These are phyloP conservation scores for Junonia oenone DNA, from an alignment of 2,888 invertebrate genomes.

Conservation along the genomic window DNA sequence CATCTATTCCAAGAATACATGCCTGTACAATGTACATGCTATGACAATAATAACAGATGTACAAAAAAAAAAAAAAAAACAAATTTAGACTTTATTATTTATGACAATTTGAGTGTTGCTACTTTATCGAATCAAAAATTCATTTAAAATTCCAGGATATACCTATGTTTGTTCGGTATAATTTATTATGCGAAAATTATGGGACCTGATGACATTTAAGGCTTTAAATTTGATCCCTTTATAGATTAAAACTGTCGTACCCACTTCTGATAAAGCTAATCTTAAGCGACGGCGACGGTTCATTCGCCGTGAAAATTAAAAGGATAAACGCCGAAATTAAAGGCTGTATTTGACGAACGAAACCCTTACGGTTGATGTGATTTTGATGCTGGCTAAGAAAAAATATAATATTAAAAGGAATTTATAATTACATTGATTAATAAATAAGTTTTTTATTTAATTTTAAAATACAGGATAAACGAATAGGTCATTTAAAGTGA, in stretches of 20 bases:
- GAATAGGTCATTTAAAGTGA: no score
- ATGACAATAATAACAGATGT: no score
- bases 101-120: no score
- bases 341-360: background rate
- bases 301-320: constrained; percentile 12
- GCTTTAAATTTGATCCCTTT: background rate
- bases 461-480: no score
- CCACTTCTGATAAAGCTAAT: constrained; percentile 1
- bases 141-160: background rate
- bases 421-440: no score
- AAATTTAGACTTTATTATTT: no score
- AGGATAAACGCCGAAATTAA: background rate
- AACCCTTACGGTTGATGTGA: background rate
- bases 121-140: background rate
- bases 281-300: constrained; percentile 6
- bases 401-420: background rate
- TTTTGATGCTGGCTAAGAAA: background rate
- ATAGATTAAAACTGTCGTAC: background rate
- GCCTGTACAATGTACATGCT: no score
- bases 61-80: no score
- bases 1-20: no score
- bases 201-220: background rate
- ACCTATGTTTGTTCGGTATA: background rate
- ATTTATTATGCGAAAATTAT: background rate
- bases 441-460: no score